Conservation (phyloP, 2,888 invertebrate genomes). For the Hyalella azteca region DNA sequence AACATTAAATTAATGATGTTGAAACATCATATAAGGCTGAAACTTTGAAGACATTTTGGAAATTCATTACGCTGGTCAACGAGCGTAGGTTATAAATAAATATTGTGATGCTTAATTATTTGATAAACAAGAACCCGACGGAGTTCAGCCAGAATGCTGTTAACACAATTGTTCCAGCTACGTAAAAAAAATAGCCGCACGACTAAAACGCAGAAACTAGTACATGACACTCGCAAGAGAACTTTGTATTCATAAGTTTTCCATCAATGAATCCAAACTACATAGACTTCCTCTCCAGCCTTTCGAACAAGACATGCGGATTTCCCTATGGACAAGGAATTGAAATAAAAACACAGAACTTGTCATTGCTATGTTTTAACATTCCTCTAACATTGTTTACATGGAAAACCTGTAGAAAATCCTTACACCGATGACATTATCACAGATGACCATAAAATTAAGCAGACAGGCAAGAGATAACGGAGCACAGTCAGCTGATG, state of each 20-base stretch:
- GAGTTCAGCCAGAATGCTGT: too few relatives aligned
- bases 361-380: too few relatives aligned
- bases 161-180: too few relatives aligned
- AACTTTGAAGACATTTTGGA: too few relatives aligned
- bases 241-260: background rate
- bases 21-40: too few relatives aligned
- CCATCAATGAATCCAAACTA: too few relatives aligned
- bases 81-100: too few relatives aligned
- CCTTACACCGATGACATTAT: conserved; percentile 31
- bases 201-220: background rate
- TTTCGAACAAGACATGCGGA: background rate
- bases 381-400: conserved; percentile 12
- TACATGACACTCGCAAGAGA: background rate
- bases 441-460: conserved; percentile 25
- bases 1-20: too few relatives aligned
- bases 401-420: conserved; percentile 33
- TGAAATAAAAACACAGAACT: background rate
- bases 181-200: too few relatives aligned
- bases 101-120: too few relatives aligned
- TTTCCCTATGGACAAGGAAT: background rate
- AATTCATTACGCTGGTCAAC: too few relatives aligned
- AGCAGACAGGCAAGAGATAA: background rate
- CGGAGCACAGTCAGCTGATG: conserved; percentile 5
- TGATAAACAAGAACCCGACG: too few relatives aligned
- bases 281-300: background rate